These are phyloP conservation scores for Electrophaes corylata DNA, from an alignment of 2,888 invertebrate species.

Conservation along the genomic window DNA sequence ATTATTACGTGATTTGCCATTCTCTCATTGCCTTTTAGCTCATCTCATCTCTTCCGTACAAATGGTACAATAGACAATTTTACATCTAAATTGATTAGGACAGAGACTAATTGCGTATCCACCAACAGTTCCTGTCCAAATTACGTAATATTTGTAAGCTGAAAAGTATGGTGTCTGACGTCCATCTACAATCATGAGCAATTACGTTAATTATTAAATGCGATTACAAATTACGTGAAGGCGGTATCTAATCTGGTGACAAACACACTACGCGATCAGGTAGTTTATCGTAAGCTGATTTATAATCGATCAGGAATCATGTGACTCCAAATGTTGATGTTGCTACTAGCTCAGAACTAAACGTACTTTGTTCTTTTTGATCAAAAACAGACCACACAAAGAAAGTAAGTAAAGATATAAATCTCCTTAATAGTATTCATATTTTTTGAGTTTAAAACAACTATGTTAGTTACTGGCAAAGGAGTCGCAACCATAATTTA, in stretches of 20 bases:
- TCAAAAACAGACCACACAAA: neutral
- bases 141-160: slow-evolving; percentile 31
- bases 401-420: neutral
- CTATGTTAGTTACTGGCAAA: no score
- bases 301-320: slow-evolving; percentile 38
- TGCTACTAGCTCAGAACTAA: slow-evolving; percentile 21
- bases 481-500: no score
- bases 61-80: slow-evolving; percentile 41
- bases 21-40: slow-evolving; percentile 37
- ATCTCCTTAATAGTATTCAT: no score
- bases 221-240: slow-evolving; percentile 45
- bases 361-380: slow-evolving; percentile 1
- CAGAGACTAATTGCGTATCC: slow-evolving; percentile 21
- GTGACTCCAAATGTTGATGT: slow-evolving; percentile 37
- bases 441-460: no score
- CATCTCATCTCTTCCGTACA: no score
- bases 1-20: slow-evolving; percentile 37
- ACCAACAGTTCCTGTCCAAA: slow-evolving; percentile 21
- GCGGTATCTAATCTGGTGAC: slow-evolving; percentile 59
- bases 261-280: slow-evolving; percentile 49
- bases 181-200: slow-evolving; percentile 42
- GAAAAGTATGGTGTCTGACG: slow-evolving; percentile 40
- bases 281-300: slow-evolving; percentile 32
- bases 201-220: slow-evolving; percentile 44
- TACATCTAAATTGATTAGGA: slow-evolving; percentile 39